phyloP scores from a whole-genome alignment of 2,888 invertebrate species.

The Timema cristinae region DNA sequence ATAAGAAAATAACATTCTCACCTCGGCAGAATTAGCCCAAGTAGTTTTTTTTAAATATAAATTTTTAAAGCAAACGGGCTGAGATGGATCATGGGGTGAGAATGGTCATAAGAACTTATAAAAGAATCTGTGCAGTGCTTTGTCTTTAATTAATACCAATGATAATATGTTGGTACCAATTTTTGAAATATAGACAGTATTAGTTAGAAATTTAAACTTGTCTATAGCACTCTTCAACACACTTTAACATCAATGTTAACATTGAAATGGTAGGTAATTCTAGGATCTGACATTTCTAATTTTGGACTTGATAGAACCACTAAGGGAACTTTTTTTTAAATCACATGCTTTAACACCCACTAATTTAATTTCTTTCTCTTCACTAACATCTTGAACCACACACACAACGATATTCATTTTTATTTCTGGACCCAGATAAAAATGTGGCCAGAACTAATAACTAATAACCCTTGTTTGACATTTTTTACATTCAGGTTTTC shows the following conservation, averaged over 20 bases:
- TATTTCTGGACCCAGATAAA: neutral
- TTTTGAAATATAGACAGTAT: no score
- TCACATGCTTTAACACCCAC: neutral
- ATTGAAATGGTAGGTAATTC: constrained; percentile 2
- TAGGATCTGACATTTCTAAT: neutral
- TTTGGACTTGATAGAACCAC: constrained; percentile 5
- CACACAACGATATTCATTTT: neutral
- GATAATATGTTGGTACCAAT: no score
- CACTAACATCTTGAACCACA: constrained; percentile 6
- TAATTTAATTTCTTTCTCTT: neutral
- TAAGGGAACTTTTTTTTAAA: neutral
- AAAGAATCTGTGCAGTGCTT: no score
- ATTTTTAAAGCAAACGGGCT: neutral
- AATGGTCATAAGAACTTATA: neutral
- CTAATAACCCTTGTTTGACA: neutral
- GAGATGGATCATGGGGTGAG: constrained; percentile 8
- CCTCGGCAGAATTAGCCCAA: neutral
- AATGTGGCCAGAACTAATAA: neutral
- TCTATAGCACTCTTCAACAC: neutral
- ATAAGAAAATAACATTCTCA: constrained; percentile 1
- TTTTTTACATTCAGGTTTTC: neutral
- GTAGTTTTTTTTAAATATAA: neutral
- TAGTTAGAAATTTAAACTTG: no score
- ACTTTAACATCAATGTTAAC: neutral
- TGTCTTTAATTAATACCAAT: no score